Conservation (phyloP, 2,113 vertebrate species). For the Ammodytes marinus region DNA sequence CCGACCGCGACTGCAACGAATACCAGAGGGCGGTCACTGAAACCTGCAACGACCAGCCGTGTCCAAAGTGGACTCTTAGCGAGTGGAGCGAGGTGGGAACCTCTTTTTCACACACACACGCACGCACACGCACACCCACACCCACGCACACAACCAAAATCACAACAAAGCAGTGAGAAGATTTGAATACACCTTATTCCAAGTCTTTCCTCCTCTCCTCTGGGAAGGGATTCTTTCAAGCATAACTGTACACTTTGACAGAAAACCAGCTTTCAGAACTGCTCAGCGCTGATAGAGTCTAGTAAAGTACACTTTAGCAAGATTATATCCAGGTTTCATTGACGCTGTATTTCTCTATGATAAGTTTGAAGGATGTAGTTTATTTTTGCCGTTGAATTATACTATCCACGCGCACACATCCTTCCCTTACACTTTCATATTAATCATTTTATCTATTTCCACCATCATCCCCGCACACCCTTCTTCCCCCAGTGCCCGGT, state of each 20-base stretch:
- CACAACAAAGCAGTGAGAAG: background rate
- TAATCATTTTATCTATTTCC: background rate
- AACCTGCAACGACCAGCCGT: slow-evolving; percentile 89
- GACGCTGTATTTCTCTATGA: background rate
- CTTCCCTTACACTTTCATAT: background rate
- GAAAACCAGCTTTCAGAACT: background rate
- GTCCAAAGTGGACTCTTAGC: slow-evolving; percentile 91
- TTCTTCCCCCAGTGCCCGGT: slow-evolving; percentile 86
- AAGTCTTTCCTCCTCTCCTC: background rate
- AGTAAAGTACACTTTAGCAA: background rate
- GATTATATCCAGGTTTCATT: background rate
- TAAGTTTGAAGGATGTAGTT: background rate
- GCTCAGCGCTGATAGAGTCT: background rate
- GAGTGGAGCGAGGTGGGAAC: slow-evolving; percentile 94
- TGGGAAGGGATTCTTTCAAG: background rate
- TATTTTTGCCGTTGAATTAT: background rate
- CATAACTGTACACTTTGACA: background rate
- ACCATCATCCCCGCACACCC: background rate
- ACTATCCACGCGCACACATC: background rate
- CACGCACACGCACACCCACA: no score
- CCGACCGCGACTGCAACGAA: slow-evolving; percentile 88
- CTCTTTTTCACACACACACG: background rate
- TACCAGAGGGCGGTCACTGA: slow-evolving; percentile 83
- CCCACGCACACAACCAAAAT: background rate
- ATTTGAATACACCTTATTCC: background rate